Base-by-base conservation (phyloP, 2,888 invertebrate species). In the Apamea anceps region DNA sequence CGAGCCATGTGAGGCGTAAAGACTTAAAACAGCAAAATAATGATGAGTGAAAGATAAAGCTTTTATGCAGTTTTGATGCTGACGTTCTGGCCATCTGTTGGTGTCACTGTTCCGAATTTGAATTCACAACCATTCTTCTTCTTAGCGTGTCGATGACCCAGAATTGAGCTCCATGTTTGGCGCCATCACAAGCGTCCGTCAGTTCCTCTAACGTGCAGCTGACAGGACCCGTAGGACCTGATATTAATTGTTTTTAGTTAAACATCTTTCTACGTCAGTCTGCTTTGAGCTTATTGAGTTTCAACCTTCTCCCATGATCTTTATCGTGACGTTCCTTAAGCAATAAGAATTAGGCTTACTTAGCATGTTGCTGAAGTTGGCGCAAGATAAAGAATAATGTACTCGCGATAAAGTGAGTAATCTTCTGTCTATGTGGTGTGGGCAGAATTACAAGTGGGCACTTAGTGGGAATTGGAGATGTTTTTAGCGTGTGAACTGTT, bases 341-440 rank as follows among this genome's bases (percentile, higher is more conserved):
- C 60, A 87, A 80, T 79, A 85, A 85, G 72, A 87, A 87, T 87
- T 75, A 85, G 72, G 75, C 68, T 87, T 70, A 87, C 67, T 79
- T 54, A 79, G 65, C 65, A 54, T 85, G 62, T 75, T 75, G 72
- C 54, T 72, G 28, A 84, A 84, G 85, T 87, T 79, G 79, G 74
- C 51, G 13, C 6, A 45, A 86, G 48, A 82, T 37, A 82, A 75
- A 63, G 82, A 75, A 32, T 62, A 75, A 37, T 72, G 32, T 57
- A 18, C 10, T 37, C 13, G 32, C 28, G 37, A 72, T 67, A 21
- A 62, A 60, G n/a, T 51, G 54, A 72, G 63, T 66, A 54, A 68
- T 60, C 70, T 68, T 7, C 42, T 42, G 25, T 65, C 32, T 25
- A 2, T 28, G 45, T 32, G 21, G 32, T 68, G 66, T 74, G 10